A percentile compares a stretch with the other conserved stretches of the same genome.
phyloP scores from a whole-genome alignment of 2,888 invertebrate genomes.

The Prostheceraeus crozeri region DNA sequence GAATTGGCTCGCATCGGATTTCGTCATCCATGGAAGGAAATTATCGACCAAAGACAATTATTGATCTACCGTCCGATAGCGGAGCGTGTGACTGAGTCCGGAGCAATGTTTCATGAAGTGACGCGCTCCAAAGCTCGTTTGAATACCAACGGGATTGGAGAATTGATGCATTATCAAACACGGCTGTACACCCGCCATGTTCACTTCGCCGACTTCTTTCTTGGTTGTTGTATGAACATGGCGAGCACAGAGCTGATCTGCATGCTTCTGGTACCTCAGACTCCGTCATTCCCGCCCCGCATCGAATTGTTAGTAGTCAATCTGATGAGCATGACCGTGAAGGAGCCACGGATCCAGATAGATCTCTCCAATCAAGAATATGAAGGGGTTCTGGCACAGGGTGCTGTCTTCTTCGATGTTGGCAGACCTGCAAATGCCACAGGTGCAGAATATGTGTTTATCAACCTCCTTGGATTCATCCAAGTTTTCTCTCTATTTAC shows the following conservation, averaged over 20 bases:
- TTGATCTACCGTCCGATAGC: conserved; percentile 42
- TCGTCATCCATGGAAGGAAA: conserved; percentile 22
- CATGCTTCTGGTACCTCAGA: conserved; percentile 23
- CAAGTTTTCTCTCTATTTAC: conserved; percentile 45
- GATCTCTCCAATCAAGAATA: conserved; percentile 43
- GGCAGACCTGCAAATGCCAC: conserved; percentile 45
- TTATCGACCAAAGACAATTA: too few relatives aligned
- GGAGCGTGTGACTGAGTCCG: conserved; percentile 44
- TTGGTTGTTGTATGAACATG: not conserved
- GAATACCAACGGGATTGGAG: conserved; percentile 45
- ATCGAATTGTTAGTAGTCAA: conserved; percentile 43
- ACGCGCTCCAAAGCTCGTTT: conserved; percentile 42
- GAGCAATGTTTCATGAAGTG: conserved; percentile 47
- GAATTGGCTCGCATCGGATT: conserved; percentile 21
- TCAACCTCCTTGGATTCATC: conserved; percentile 44
- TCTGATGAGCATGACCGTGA: conserved; percentile 43
- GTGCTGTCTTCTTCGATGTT: conserved; percentile 43
- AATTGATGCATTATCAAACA: conserved; percentile 47
- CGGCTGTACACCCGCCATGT: conserved; percentile 45
- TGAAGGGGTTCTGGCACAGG: conserved; percentile 39
- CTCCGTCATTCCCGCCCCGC: not conserved
- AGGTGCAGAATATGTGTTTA: conserved; percentile 47
- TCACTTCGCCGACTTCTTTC: conserved; percentile 17
- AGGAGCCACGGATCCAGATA: conserved; percentile 45
- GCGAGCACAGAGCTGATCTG: conserved; percentile 6